Evolutionary conservation across 1,140 invertebrate species (phyloP).

Genomic region (Orius insidiosus): DNA sequence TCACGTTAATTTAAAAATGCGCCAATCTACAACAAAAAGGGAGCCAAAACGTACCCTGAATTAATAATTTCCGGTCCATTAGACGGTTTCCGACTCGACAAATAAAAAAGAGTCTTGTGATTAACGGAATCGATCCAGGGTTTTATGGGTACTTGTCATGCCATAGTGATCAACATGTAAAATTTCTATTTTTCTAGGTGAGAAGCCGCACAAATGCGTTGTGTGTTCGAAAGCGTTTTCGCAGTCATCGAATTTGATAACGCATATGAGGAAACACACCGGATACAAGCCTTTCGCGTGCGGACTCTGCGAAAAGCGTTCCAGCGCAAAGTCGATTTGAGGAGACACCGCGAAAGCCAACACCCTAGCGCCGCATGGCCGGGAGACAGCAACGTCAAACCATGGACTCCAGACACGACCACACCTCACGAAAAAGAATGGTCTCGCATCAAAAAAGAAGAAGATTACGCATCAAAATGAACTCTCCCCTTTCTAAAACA

Average conservation of each 20-base stretch:
- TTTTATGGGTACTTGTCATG: too few species aligned
- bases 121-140: too few species aligned
- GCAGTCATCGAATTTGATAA: conserved; percentile 94
- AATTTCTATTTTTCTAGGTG: conserved; percentile 51
- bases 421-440: background rate
- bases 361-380: conserved; percentile 35
- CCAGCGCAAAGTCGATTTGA: conserved; percentile 88
- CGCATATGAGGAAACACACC: conserved; percentile 92
- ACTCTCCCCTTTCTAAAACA: too few species aligned
- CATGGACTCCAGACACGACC: conserved; percentile 9
- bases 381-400: conserved; percentile 9
- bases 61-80: too few species aligned
- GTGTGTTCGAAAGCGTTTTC: conserved; percentile 89
- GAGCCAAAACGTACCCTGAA: too few species aligned
- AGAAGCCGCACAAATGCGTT: conserved; percentile 86
- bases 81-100: too few species aligned
- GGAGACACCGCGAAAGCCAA: conserved; percentile 79
- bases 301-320: conserved; percentile 87
- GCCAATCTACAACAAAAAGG: too few species aligned
- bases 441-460: too few species aligned
- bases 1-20: too few species aligned
- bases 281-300: conserved; percentile 96
- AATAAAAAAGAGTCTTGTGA: too few species aligned
- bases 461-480: too few species aligned
- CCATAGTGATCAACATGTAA: too few species aligned